These are phyloP conservation scores for Drosophila bunnanda DNA, from an alignment of 2,888 invertebrate genomes.

Conservation along the genomic window DNA sequence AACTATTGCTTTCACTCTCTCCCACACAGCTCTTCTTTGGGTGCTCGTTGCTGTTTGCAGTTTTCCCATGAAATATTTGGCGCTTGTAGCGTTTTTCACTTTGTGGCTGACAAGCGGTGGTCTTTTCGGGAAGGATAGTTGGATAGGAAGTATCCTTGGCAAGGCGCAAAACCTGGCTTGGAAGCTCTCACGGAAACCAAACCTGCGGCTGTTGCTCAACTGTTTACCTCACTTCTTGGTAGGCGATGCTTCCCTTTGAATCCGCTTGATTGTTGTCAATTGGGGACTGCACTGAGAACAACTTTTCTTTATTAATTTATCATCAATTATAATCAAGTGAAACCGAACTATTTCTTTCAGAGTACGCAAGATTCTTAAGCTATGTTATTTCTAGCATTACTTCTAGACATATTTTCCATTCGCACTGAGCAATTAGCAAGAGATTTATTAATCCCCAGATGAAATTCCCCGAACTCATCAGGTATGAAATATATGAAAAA, in stretches of 20 bases:
- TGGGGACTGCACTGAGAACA: neutral
- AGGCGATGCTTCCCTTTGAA: neutral
- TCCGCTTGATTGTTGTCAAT: constrained; percentile 6
- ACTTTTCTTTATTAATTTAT: neutral
- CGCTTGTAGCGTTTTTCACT: constrained; percentile 73
- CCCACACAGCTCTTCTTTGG: constrained; percentile 4
- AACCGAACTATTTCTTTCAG: too few relatives aligned
- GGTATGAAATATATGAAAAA: constrained; percentile 10
- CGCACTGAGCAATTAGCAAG: constrained; percentile 1
- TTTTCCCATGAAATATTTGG: constrained; percentile 72
- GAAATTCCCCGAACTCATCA: constrained; percentile 32
- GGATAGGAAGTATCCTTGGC: constrained; percentile 2
- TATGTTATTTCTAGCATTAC: neutral
- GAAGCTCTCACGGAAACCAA: constrained; percentile 58
- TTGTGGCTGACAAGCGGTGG: constrained; percentile 54
- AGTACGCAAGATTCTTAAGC: too few relatives aligned
- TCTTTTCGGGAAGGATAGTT: constrained; percentile 9
- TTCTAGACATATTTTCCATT: neutral
- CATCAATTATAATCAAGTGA: neutral
- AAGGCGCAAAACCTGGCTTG: constrained; percentile 33
- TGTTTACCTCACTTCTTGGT: constrained; percentile 9
- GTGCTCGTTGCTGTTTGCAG: constrained; percentile 41
- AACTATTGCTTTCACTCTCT: constrained; percentile 13
- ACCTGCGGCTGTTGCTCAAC: constrained; percentile 39
- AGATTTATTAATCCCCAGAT: neutral